Evolutionary conservation across 2,113 vertebrate species (phyloP).

Genomic region (Pelecanoides urinatrix): DNA sequence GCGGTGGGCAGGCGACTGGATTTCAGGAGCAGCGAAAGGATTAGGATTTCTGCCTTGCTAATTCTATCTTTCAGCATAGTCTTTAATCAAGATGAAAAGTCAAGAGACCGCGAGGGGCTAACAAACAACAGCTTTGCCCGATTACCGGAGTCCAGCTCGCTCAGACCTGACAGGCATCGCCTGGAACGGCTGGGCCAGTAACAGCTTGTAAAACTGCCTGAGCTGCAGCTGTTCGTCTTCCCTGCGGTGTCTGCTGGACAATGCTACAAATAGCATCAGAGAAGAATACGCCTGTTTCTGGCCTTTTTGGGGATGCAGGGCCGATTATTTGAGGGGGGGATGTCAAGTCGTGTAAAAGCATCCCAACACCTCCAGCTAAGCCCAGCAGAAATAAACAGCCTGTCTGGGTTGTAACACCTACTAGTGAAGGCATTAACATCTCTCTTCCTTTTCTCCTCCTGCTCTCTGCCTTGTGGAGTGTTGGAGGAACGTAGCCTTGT

Average conservation of each 20-base stretch:
- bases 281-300: not conserved
- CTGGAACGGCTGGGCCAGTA: not conserved
- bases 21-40: not conserved
- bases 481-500: not conserved
- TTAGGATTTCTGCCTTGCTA: constrained; percentile 37
- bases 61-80: not conserved
- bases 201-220: not conserved
- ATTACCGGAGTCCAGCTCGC: not conserved
- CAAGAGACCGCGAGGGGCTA: not conserved
- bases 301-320: not conserved
- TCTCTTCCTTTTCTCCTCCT: not conserved
- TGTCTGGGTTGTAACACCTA: not conserved
- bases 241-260: not conserved
- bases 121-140: not conserved
- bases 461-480: not conserved
- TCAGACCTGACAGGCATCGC: not conserved
- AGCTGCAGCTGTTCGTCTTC: constrained; percentile 31
- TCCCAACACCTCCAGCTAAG: not conserved
- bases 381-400: not conserved
- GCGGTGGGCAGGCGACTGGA: not conserved
- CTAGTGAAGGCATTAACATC: not conserved
- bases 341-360: not conserved
- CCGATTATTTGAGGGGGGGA: not conserved
- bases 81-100: constrained; percentile 70
- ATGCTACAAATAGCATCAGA: not conserved